Evolutionary conservation across 2,888 invertebrate species (phyloP).

Genomic region (Apodemia mormo): DNA sequence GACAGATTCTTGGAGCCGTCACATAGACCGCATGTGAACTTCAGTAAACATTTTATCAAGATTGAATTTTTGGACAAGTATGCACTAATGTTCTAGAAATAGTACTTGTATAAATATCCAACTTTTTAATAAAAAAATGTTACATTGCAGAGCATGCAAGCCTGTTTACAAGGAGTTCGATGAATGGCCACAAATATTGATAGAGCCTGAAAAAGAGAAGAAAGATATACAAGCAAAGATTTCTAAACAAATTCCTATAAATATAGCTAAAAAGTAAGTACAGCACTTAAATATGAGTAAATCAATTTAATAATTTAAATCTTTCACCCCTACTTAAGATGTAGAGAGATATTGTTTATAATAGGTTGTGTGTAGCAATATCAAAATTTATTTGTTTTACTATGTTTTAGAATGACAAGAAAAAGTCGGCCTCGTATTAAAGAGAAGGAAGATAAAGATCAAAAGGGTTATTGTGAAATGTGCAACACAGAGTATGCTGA

Average conservation of each 20-base stretch:
- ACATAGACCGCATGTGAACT: constrained; percentile 81
- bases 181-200: constrained; percentile 82
- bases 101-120: constrained; percentile 29
- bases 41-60: constrained; percentile 87
- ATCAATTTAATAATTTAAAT: no score
- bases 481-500: constrained; percentile 88
- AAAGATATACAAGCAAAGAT: constrained; percentile 54
- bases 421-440: constrained; percentile 73
- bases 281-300: not conserved
- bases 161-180: constrained; percentile 84
- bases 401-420: constrained; percentile 78
- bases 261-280: constrained; percentile 60
- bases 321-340: not conserved
- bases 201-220: constrained; percentile 69
- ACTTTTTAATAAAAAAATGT: constrained; percentile 22
- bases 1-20: constrained; percentile 77
- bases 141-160: constrained; percentile 73
- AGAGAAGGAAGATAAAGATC: constrained; percentile 67
- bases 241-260: constrained; percentile 39
- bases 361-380: no score
- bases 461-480: constrained; percentile 89
- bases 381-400: no score
- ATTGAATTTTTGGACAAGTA: constrained; percentile 87
- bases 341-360: no score
- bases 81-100: constrained; percentile 52